Evolutionary conservation across 2,888 invertebrate genomes (phyloP), one percentile per base, ranked within the genome.

Genomic region (Melanostoma scalare): DNA sequence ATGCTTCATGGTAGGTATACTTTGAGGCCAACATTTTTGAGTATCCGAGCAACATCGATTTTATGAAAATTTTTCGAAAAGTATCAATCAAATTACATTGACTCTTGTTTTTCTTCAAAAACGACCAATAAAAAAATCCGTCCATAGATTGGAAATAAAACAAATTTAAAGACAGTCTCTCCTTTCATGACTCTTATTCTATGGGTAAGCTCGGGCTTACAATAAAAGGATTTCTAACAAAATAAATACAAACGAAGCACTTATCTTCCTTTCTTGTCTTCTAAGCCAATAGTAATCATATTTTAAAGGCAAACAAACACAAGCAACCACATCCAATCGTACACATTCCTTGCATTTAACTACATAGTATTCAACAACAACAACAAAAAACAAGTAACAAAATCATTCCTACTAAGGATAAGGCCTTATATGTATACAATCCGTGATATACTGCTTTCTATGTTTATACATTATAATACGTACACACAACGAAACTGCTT

Each of bases 401-500:
- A 81, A 74, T 67, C 73, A 73, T 85, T 81, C 71, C 78, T 75
- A 76, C 36, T 65, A 75, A 78, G 78, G 78, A 78, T 72, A 78
- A 80, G 85, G 86, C 87, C 87, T 87, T 87, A 87, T 68, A 75
- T 86, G 85, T 86, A 82, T 82, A 87, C 87, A 87, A 87, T 86
- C 86, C 79, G 82, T 85, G 81, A 85, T 81, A 85, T 82, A 85
- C 76, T 73, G 85, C 86, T 86, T 86, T 87, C 77, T 85, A 79
- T 86, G 86, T 86, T 78, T 81, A 79, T 78, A 78, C 61, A 82
- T 77, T 63, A 85, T 69, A 81, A 67, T 85, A 74, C 78, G 78
- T 72, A 77, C 77, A 75, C 80, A 74, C 72, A 72, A 56, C 63
- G 36, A 71, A 48, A 65, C 33, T 71, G 56, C 63, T 63, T 63